Evolutionary conservation across 2,797 vertebrate species (phyloP).

Genomic region (Capromys pilorides): DNA sequence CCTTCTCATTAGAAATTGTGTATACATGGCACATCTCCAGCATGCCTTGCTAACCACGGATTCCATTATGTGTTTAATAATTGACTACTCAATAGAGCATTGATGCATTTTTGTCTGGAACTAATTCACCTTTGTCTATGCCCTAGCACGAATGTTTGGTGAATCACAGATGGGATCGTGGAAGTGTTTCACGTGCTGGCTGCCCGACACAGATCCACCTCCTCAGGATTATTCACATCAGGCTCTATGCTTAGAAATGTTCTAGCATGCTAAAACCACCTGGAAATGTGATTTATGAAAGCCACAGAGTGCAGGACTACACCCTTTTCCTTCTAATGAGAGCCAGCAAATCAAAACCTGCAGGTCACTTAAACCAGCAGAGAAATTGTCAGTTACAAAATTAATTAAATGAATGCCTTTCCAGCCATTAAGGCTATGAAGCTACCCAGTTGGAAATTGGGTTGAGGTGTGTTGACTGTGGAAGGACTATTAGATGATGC

Average conservation of each 20-base stretch:
- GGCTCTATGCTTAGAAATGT: constrained; percentile 71
- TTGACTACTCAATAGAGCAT: constrained; percentile 86
- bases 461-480: not conserved
- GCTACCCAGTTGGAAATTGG: constrained; percentile 50
- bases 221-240: constrained; percentile 81
- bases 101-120: constrained; percentile 86
- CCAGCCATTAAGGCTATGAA: constrained; percentile 12
- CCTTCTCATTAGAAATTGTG: constrained; percentile 75
- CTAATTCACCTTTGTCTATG: constrained; percentile 86
- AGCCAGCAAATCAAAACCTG: constrained; percentile 71
- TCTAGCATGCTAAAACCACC: constrained; percentile 72
- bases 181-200: constrained; percentile 62
- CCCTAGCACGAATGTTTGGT: constrained; percentile 78
- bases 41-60: constrained; percentile 81
- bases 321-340: constrained; percentile 78
- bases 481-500: constrained; percentile 19
- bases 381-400: constrained; percentile 62
- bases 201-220: constrained; percentile 74
- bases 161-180: constrained; percentile 81
- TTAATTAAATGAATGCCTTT: constrained; percentile 64
- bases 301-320: constrained; percentile 59
- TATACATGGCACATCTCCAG: constrained; percentile 76
- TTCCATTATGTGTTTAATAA: constrained; percentile 86
- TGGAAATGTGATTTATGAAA: constrained; percentile 83
- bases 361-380: constrained; percentile 57